Evolutionary conservation across 2,113 vertebrate genomes (phyloP).

Genomic region (Hirundichthys speculiger): DNA sequence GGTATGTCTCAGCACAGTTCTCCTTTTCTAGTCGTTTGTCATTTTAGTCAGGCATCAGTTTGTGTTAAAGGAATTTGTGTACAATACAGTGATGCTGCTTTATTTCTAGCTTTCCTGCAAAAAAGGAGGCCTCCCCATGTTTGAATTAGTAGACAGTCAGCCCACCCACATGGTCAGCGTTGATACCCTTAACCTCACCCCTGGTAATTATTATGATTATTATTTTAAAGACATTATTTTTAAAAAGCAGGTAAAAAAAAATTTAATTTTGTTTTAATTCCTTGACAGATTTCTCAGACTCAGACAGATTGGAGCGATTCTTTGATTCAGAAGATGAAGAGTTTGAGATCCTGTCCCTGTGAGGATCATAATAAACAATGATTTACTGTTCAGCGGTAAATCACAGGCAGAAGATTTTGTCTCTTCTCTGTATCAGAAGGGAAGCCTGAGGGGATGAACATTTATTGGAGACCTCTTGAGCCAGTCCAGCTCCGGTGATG

Average conservation of each 20-base stretch:
- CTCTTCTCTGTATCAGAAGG: constrained; percentile 62
- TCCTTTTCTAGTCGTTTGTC: too few species aligned
- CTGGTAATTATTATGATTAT: constrained; percentile 89
- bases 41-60: too few species aligned
- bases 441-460: constrained; percentile 55
- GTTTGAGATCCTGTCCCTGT: constrained; percentile 97
- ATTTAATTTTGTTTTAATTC: not conserved
- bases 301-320: constrained; percentile 92
- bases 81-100: not conserved
- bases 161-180: constrained; percentile 91
- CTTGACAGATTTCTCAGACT: constrained; percentile 90
- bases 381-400: constrained; percentile 27
- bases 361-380: constrained; percentile 66
- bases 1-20: constrained; percentile 75
- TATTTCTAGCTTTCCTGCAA: constrained; percentile 86
- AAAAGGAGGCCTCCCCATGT: constrained; percentile 93
- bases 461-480: constrained; percentile 57
- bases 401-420: constrained; percentile 33
- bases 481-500: constrained; percentile 62
- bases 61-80: too few species aligned
- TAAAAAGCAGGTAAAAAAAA: too few species aligned
- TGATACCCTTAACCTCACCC: constrained; percentile 91
- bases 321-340: constrained; percentile 99
- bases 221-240: too few species aligned
- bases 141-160: constrained; percentile 94